These are phyloP conservation scores for Gambusia yucatana DNA, from an alignment of 2,797 vertebrate species.

Conservation along the genomic window DNA sequence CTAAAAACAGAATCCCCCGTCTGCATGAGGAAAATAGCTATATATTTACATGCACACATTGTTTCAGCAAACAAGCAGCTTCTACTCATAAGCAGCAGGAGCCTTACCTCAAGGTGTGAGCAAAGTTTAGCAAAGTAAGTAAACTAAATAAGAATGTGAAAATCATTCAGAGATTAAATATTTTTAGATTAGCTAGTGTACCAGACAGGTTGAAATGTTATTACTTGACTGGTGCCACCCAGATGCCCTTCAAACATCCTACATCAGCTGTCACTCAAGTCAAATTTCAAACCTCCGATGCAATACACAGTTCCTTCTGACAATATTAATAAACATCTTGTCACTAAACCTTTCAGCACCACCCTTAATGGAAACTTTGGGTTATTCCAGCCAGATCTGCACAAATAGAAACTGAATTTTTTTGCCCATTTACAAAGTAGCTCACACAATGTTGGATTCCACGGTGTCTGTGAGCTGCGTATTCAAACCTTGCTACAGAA, in stretches of 20 bases:
- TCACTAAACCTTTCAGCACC: background rate
- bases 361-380: background rate
- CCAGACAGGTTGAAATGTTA: background rate
- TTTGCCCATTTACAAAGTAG: background rate
- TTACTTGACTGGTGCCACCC: background rate
- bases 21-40: slow-evolving; percentile 20
- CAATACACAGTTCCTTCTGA: background rate
- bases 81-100: slow-evolving; percentile 25
- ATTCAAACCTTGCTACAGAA: background rate
- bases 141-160: background rate
- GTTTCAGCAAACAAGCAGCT: slow-evolving; percentile 23
- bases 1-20: slow-evolving; percentile 2
- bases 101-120: slow-evolving; percentile 43
- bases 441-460: background rate
- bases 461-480: background rate
- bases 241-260: background rate
- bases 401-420: background rate
- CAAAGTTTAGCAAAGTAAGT: slow-evolving; percentile 54
- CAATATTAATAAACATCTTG: background rate
- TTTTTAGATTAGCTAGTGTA: background rate
- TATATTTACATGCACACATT: slow-evolving; percentile 34
- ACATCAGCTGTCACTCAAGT: background rate
- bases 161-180: background rate
- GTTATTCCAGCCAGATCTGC: background rate
- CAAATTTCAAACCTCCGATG: background rate